Conservation (phyloP, 2,797 vertebrate species). For the Meda fulgida region DNA sequence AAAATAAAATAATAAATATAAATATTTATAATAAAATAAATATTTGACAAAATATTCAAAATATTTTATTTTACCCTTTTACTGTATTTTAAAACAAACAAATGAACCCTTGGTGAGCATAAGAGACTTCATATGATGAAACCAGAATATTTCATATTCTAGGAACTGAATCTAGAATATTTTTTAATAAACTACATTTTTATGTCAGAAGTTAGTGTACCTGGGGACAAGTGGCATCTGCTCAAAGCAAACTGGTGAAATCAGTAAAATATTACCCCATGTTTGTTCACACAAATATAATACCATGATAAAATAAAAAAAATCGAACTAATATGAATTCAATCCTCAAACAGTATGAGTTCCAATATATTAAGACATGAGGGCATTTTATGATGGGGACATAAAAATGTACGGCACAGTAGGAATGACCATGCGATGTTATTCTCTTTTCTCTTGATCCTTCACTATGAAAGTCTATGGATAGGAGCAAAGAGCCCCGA, state of each 20-base stretch:
- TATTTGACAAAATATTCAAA: not conserved
- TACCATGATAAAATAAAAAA: not conserved
- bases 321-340: not conserved
- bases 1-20: not conserved
- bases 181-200: not conserved
- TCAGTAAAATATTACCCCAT: not conserved
- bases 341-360: not conserved
- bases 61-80: not conserved
- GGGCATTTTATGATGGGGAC: not conserved
- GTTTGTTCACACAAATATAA: not conserved
- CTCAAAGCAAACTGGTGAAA: not conserved
- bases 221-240: not conserved
- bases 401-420: not conserved
- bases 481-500: constrained; percentile 52
- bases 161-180: not conserved
- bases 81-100: not conserved
- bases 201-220: not conserved
- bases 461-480: constrained; percentile 57
- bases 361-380: not conserved
- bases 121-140: not conserved
- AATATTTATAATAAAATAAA: not conserved
- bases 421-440: not conserved
- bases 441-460: constrained; percentile 64
- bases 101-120: not conserved
- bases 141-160: not conserved